Base-by-base conservation (phyloP, 2,888 invertebrate genomes). In the Drosophila falleni region DNA sequence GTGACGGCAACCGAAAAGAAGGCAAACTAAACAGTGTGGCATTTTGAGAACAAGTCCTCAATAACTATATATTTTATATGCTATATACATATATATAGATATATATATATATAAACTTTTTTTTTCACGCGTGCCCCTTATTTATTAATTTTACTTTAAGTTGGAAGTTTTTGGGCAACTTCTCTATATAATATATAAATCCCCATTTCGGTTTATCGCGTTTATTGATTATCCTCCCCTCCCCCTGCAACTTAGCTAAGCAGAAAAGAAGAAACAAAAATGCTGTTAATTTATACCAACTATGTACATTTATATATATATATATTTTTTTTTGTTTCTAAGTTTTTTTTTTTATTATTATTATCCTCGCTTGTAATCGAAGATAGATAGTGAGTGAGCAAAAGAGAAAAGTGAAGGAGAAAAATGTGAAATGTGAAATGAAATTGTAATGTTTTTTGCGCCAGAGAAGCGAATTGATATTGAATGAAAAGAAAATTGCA, bases 91-190 rank as follows among this genome's bases (percentile, higher is more conserved):
- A 41, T 55, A 53, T 51, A 37, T n/a, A 41, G 50, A 53, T 51
- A 61, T 51, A 67, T 46, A 19, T 58, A 42, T 31, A 15, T 33
- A 56, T 49, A 44, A 53, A 54, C 3, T 23, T 23, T 58, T 60
- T 71, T 75, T 62, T 55, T 69, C 60, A 51, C 63, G 50, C 37
- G 44, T 29, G 5, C 50, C 53, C 54, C 35, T 72, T 62, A 76
- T 76, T 76, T 76, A 76, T 76, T 76, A 64, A 73, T 59, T 62
- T 65, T 60, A 67, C 44, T 80, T 75, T 78, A 84, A 81, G 78
- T 58, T 72, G 67, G 51, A 78, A 61, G 60, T 62, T 59, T 62
- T 68, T 61, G 59, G 68, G 71, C 65, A 51, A 41, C 55, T 63
- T 66, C 39, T 15, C 35, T 39, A 50, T 41, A 46, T 56, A 35